Evolutionary conservation across 37 sponge, comb jelly and placozoan genomes (phyloP).

Genomic region (Mnemiopsis leidyi): DNA sequence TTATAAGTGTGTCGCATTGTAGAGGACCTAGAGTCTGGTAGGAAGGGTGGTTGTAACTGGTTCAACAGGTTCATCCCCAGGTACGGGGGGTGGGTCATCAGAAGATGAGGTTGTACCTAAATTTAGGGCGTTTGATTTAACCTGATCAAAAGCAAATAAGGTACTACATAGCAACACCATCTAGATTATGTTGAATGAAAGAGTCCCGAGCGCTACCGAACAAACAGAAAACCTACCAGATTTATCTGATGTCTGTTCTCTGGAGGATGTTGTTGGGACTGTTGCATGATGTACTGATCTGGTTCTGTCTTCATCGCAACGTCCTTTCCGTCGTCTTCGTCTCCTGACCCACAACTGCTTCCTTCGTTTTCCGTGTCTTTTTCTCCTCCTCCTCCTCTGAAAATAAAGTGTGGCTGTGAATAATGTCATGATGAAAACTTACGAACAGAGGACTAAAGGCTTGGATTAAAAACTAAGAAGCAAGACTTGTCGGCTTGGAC

Average conservation of each 20-base stretch:
- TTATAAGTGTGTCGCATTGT: neutral
- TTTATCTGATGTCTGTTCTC: conserved; percentile 39
- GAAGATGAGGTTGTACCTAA: conserved; percentile 4
- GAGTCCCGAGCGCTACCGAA: too few species aligned
- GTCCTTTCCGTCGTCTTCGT: conserved; percentile 18
- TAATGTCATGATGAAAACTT: too few species aligned
- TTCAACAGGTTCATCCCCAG: conserved; percentile 40
- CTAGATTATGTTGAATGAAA: too few species aligned
- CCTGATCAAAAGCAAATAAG: too few species aligned
- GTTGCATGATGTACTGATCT: neutral
- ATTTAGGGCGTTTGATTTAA: too few species aligned
- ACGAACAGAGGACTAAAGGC: too few species aligned
- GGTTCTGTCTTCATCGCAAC: conserved; percentile 18
- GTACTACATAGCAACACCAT: too few species aligned
- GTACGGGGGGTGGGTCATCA: conserved; percentile 35
- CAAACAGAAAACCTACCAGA: conserved; percentile 11
- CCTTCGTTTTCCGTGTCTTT: neutral
- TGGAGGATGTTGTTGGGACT: neutral
- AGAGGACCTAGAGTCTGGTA: neutral
- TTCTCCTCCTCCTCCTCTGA: neutral
- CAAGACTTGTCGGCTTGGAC: too few species aligned
- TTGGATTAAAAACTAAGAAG: too few species aligned
- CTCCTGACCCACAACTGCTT: conserved; percentile 46
- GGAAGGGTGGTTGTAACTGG: neutral
- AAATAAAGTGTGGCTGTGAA: too few species aligned